These are phyloP conservation scores for Homalodisca vitripennis DNA, from an alignment of 1,140 invertebrate genomes.

Conservation along the genomic window DNA sequence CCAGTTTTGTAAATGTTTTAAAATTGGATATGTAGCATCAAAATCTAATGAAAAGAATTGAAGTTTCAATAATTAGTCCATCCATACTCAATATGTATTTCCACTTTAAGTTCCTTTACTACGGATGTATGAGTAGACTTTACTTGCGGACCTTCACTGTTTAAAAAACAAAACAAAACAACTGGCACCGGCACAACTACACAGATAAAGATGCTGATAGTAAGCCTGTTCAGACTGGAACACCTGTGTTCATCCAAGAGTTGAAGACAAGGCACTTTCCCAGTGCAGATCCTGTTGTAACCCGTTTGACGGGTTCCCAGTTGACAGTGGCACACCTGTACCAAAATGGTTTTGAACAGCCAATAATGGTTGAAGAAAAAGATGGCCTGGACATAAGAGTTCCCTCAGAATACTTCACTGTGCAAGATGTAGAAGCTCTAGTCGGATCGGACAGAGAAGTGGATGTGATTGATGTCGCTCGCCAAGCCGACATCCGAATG, in stretches of 20 bases:
- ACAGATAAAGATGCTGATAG: conserved; percentile 66
- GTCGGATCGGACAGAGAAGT: conserved; percentile 63
- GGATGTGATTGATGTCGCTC: conserved; percentile 85
- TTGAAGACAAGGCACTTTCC: conserved; percentile 70
- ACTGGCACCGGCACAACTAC: conserved; percentile 79
- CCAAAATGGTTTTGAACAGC: conserved; percentile 68
- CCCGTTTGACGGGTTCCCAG: conserved; percentile 61
- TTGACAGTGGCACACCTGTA: conserved; percentile 63
- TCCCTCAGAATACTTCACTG: conserved; percentile 66
- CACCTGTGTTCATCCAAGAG: conserved; percentile 74
- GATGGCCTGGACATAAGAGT: conserved; percentile 78
- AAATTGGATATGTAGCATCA: too few species aligned
- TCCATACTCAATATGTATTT: too few species aligned
- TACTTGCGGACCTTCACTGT: too few species aligned
- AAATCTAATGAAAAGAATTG: too few species aligned
- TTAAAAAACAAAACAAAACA: conserved; percentile 72
- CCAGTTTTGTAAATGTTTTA: too few species aligned
- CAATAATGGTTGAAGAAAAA: conserved; percentile 71
- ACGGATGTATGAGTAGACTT: too few species aligned
- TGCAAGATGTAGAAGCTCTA: conserved; percentile 67
- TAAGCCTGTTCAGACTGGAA: conserved; percentile 78
- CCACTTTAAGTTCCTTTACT: too few species aligned
- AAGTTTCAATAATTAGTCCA: too few species aligned
- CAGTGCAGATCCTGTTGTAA: conserved; percentile 64
- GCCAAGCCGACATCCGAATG: conserved; percentile 81